Conservation (phyloP, 2,888 invertebrate genomes). For the Lasioglossum calceatum region DNA sequence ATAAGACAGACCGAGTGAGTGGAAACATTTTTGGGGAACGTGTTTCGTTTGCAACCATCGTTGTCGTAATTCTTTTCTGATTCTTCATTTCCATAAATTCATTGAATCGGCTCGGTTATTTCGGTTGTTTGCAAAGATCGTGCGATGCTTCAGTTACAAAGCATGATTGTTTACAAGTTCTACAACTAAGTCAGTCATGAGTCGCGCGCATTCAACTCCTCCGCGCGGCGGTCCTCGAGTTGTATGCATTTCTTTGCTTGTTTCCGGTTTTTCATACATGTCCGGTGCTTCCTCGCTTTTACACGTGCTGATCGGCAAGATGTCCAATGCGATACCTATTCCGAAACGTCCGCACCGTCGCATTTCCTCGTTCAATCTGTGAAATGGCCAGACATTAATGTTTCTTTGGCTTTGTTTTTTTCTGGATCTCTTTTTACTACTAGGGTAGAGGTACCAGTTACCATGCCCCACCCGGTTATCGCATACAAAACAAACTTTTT, state of each 20-base stretch:
- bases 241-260: constrained; percentile 80
- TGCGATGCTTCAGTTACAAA: constrained; percentile 81
- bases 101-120: neutral
- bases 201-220: constrained; percentile 87
- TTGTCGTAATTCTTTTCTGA: constrained; percentile 8
- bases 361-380: constrained; percentile 88
- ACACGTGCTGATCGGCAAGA: constrained; percentile 90
- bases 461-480: no score
- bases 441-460: no score
- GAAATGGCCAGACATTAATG: neutral
- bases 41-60: neutral
- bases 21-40: neutral
- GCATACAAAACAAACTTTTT: no score
- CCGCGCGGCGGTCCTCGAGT: constrained; percentile 85
- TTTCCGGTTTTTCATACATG: constrained; percentile 85
- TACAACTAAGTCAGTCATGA: constrained; percentile 89
- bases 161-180: constrained; percentile 88
- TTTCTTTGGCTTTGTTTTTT: neutral
- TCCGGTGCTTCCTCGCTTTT: constrained; percentile 90
- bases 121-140: neutral
- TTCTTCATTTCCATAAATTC: neutral
- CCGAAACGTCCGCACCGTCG: constrained; percentile 88
- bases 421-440: neutral
- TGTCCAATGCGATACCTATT: constrained; percentile 89
- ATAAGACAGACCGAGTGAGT: neutral